Conservation (phyloP, 2,113 vertebrate genomes). For the Poeciliopsis retropinna region DNA sequence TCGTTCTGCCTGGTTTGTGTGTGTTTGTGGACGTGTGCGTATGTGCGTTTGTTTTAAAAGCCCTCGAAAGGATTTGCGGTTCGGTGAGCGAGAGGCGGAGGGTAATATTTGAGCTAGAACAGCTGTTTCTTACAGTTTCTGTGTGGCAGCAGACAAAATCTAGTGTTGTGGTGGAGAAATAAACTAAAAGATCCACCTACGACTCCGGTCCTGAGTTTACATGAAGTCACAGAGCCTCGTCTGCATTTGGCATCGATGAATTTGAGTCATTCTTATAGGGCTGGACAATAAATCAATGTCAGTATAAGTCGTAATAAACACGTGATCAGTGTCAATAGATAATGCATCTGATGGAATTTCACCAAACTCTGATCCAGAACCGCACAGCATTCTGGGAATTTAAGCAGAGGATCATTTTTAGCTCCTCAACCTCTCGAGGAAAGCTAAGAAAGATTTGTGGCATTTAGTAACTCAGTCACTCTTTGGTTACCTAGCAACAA, state of each 20-base stretch:
- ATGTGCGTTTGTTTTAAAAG: constrained; percentile 46
- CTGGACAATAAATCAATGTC: too few relatives aligned
- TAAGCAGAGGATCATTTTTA: too few relatives aligned
- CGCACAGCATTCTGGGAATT: too few relatives aligned
- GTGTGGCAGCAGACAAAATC: constrained; percentile 47
- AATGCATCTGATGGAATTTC: too few relatives aligned
- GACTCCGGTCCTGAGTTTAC: neutral
- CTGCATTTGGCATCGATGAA: neutral
- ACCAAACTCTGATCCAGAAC: too few relatives aligned
- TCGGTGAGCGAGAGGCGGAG: constrained; percentile 37
- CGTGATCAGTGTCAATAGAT: too few relatives aligned
- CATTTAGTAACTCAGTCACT: too few relatives aligned
- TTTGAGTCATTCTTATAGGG: too few relatives aligned
- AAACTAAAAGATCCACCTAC: constrained; percentile 42
- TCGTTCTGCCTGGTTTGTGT: constrained; percentile 66
- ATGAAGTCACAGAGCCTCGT: neutral
- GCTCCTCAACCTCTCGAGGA: too few relatives aligned
- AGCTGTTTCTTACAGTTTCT: constrained; percentile 44
- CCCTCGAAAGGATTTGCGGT: constrained; percentile 69
- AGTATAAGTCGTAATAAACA: too few relatives aligned
- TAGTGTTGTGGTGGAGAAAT: constrained; percentile 53
- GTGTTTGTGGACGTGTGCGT: constrained; percentile 39
- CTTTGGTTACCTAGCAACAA: too few relatives aligned
- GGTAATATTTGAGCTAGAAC: constrained; percentile 33
- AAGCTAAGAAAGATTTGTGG: too few relatives aligned